A percentile compares a stretch with the other conserved stretches of the same genome.
Conservation (phyloP, 2,888 invertebrate genomes). For the Trisateles emortualis region DNA sequence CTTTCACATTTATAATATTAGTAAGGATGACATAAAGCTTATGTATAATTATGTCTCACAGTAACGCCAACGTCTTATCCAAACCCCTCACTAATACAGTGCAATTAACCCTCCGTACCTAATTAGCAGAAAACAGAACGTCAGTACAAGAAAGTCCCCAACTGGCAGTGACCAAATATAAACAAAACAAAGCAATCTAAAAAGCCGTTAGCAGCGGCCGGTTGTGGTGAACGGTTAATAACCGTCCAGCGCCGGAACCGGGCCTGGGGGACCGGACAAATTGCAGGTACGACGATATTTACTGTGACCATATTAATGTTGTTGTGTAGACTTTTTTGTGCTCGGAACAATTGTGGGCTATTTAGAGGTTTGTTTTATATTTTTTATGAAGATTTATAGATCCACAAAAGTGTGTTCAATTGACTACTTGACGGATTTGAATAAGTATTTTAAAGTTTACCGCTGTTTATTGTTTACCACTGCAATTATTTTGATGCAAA, state of each 20-base stretch:
- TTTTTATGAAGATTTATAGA: too few relatives aligned
- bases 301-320: conserved; percentile 19
- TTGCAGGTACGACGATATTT: conserved; percentile 35
- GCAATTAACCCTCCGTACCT: background rate
- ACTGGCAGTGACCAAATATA: conserved; percentile 15
- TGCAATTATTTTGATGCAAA: too few relatives aligned
- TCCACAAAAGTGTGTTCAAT: too few relatives aligned
- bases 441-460: too few relatives aligned
- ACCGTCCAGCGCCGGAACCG: conserved; percentile 40
- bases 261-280: conserved; percentile 42
- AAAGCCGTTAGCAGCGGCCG: conserved; percentile 35
- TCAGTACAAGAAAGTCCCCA: background rate
- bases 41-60: background rate
- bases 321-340: too few relatives aligned
- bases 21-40: too few relatives aligned
- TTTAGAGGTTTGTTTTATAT: too few relatives aligned
- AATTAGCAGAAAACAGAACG: background rate
- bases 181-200: conserved; percentile 42
- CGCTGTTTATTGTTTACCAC: too few relatives aligned
- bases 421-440: too few relatives aligned
- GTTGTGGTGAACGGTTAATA: conserved; percentile 45
- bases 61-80: background rate
- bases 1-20: too few relatives aligned
- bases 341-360: too few relatives aligned
- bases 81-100: background rate